Base-by-base conservation (phyloP, 2,113 vertebrate species). In the Nycticryphes semicollaris region DNA sequence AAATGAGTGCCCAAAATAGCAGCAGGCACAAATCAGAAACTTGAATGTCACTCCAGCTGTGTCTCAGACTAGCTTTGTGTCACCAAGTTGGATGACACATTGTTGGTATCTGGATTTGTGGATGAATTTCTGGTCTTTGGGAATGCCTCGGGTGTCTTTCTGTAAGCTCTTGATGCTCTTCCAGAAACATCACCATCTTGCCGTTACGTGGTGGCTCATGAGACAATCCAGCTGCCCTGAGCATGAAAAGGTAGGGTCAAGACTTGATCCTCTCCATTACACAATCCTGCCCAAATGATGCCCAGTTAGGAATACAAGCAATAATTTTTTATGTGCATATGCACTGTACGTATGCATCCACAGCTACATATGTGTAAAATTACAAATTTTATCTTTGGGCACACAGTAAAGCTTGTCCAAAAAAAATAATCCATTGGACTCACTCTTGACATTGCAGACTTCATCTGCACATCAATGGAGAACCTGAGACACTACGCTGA, bases 61-160 rank as follows among this genome's bases (percentile, higher is more conserved):
- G 33, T 22, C 16, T 56, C 23, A 31, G n/a, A 27, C 1, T 35
- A 79, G 16, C 17, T 69, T 13, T 41, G 19, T 85, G 43, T 35
- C 45, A 57, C 33, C 45, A 64, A 5, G 21, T 6, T 35, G 21
- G 21, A 39, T 3, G 6, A 37, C 0, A 0, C 10, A 39, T 14
- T n/a, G 6, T 17, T 47, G 9, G 3, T 19, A 12, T 60, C 28
- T 72, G 2, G 0, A 10, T 10, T 9, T 3, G 18, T 27, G 14
- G 12, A 15, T 30, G 27, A 79, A 83, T 5, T 73, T 76, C 14
- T 68, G 43, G 3, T 50, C 62, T 85, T 56, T 51, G 43, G n/a
- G 28, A 43, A 3, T 17, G 33, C 13, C 12, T 74, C 56, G 54
- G 3, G 11, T 48, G 16, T n/a, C 33, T 74, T 78, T 66, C 27